A percentile compares a stretch with the other conserved stretches of the same genome.
Conservation (phyloP, 2,797 vertebrate genomes). For the Chlorospingus semifuscus region DNA sequence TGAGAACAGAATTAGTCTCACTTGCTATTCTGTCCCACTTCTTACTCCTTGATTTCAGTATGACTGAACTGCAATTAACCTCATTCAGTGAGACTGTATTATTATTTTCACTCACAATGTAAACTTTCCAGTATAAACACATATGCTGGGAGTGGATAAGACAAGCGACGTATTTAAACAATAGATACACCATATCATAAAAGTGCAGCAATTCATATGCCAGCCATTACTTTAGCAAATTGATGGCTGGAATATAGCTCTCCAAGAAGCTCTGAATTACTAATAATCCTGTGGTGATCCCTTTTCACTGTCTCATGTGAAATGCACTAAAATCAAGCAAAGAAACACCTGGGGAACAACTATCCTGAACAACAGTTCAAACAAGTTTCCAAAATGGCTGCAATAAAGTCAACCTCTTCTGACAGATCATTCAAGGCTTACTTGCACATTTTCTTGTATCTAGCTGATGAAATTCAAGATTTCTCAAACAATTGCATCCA, state of each 20-base stretch:
- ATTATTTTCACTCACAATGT: slow-evolving; percentile 24
- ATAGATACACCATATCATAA: neutral
- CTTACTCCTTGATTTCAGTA: neutral
- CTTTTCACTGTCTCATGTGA: neutral
- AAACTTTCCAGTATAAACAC: slow-evolving; percentile 39
- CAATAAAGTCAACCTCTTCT: slow-evolving; percentile 2
- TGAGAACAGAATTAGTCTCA: neutral
- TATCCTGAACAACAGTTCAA: neutral
- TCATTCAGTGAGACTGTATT: neutral
- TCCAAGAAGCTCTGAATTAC: neutral
- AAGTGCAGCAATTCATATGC: neutral
- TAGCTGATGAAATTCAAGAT: slow-evolving; percentile 43
- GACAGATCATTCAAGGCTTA: neutral
- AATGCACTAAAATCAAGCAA: neutral
- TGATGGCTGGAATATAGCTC: neutral
- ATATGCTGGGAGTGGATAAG: slow-evolving; percentile 7
- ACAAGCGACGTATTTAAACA: neutral
- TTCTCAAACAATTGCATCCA: slow-evolving; percentile 22
- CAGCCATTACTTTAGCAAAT: neutral
- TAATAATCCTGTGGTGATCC: neutral
- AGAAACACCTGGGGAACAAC: neutral
- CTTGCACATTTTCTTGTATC: neutral
- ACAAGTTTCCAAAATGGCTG: neutral
- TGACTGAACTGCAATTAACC: slow-evolving; percentile 53
- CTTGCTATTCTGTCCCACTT: neutral